Conservation (phyloP, 1,140 invertebrate species). For the Eurytemora carolleeae region DNA sequence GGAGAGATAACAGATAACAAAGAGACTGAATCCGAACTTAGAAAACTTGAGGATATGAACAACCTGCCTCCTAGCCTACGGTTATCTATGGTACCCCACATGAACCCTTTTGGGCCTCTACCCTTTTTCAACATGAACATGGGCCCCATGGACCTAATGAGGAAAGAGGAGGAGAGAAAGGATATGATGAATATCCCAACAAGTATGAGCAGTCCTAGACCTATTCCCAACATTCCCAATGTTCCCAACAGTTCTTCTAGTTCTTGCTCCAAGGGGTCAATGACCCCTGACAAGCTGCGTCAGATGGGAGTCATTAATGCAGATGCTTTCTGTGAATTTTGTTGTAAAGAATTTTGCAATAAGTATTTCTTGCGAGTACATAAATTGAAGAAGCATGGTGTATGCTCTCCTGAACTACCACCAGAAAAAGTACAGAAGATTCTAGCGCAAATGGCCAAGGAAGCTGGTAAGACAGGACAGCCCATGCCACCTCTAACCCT, state of each 20-base stretch:
- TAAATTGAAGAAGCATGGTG: constrained; percentile 46
- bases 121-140: neutral
- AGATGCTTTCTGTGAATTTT: constrained; percentile 79
- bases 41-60: neutral
- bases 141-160: neutral
- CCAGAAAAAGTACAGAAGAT: constrained; percentile 44
- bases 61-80: neutral
- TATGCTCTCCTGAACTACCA: constrained; percentile 22
- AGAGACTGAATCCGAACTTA: neutral
- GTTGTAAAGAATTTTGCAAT: constrained; percentile 84
- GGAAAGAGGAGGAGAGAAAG: constrained; percentile 11
- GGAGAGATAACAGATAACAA: neutral
- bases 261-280: constrained; percentile 19
- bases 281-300: constrained; percentile 44
- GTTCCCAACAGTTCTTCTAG: neutral
- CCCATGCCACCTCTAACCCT: constrained; percentile 14
- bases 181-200: constrained; percentile 18
- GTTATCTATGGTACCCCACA: neutral
- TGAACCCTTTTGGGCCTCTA: neutral
- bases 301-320: constrained; percentile 58
- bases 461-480: constrained; percentile 27
- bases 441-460: constrained; percentile 33
- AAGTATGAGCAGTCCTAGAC: constrained; percentile 30
- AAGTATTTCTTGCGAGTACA: constrained; percentile 83
- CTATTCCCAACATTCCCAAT: constrained; percentile 21